Conservation (phyloP, 1,140 invertebrate genomes). For the Cherax quadricarinatus region DNA sequence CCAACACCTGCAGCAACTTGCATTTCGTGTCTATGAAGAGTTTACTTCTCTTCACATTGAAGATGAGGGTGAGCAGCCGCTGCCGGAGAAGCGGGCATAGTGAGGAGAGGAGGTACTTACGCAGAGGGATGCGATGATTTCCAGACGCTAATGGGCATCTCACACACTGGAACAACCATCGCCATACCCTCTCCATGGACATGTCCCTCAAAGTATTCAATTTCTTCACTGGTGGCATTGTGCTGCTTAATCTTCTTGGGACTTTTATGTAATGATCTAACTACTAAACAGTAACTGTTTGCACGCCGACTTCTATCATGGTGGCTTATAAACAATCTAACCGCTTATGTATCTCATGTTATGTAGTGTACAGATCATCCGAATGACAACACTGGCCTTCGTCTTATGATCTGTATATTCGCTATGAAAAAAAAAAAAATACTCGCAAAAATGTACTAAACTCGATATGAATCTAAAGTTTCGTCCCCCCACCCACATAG, state of each 20-base stretch:
- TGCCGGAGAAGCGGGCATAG: constrained; percentile 28
- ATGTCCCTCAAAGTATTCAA: constrained; percentile 5
- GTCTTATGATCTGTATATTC: too few relatives aligned
- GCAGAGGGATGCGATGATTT: neutral
- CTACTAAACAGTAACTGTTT: neutral
- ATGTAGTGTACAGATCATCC: too few relatives aligned
- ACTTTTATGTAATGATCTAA: neutral
- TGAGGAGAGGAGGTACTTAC: neutral
- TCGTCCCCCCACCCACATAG: too few relatives aligned
- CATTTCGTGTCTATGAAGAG: constrained; percentile 17
- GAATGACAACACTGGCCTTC: too few relatives aligned
- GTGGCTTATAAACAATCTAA: too few relatives aligned
- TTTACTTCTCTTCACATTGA: neutral
- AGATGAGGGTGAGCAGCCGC: constrained; percentile 11
- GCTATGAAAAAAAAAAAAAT: too few relatives aligned
- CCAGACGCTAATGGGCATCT: neutral
- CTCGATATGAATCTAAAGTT: too few relatives aligned
- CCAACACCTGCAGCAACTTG: constrained; percentile 26
- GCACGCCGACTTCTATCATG: too few relatives aligned
- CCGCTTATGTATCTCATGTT: too few relatives aligned
- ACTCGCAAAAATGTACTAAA: too few relatives aligned
- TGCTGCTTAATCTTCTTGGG: neutral
- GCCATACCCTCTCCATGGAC: constrained; percentile 5
- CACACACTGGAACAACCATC: constrained; percentile 26
- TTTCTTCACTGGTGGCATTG: constrained; percentile 29